Conservation (phyloP, 2,888 invertebrate species). For the Nemurella pictetii region DNA sequence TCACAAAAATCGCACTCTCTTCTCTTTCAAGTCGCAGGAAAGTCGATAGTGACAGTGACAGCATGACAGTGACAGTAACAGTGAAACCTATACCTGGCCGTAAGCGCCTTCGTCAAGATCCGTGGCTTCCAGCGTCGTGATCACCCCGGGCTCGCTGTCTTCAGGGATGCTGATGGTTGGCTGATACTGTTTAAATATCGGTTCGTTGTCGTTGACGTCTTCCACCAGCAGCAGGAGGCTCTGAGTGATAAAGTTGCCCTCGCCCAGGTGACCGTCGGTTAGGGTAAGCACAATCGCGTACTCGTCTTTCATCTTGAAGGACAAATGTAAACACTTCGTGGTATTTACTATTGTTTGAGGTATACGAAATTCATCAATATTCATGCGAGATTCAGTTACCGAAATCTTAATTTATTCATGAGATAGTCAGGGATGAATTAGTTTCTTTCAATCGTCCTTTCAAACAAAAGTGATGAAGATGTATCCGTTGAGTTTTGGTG, state of each 20-base stretch:
- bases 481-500: neutral
- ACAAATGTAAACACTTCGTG: neutral
- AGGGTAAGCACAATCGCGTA: slow-evolving; percentile 85
- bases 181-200: slow-evolving; percentile 83
- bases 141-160: slow-evolving; percentile 72
- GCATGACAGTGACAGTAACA: neutral
- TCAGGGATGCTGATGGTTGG: slow-evolving; percentile 80
- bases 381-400: neutral
- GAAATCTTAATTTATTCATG: slow-evolving; percentile 29
- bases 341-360: neutral
- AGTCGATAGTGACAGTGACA: neutral
- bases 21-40: neutral
- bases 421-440: slow-evolving; percentile 40
- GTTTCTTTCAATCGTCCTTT: slow-evolving; percentile 21
- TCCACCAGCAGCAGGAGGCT: slow-evolving; percentile 85
- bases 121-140: slow-evolving; percentile 81
- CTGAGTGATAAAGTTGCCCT: slow-evolving; percentile 87
- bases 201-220: slow-evolving; percentile 90
- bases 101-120: slow-evolving; percentile 91
- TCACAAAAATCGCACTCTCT: neutral
- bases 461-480: neutral
- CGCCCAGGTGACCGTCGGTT: slow-evolving; percentile 84
- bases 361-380: neutral
- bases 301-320: slow-evolving; percentile 74
- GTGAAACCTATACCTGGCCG: slow-evolving; percentile 68